Base-by-base conservation (phyloP, 2,113 vertebrate genomes). In the Otis tarda region DNA sequence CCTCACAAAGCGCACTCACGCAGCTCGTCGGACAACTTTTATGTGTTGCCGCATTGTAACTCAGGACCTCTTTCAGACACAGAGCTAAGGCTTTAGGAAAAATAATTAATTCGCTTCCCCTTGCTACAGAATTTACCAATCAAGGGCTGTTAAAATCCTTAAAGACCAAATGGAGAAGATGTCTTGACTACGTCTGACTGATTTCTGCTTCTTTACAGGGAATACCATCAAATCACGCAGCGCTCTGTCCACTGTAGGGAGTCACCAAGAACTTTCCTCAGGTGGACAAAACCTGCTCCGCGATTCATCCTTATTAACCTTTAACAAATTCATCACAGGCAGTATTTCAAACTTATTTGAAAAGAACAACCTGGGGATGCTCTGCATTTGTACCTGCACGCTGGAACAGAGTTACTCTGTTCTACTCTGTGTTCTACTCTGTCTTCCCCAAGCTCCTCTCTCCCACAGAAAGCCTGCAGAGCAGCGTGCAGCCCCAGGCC, bases 1-100 rank as follows among this genome's bases (percentile, higher is more conserved):
- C 96, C 95, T 83, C 87, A 83, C 75, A 55, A 60, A 78, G 55
- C 17, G 95, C 89, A 87, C 92, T 53, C 90, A 89, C 28, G 20
- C 90, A 93, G 93, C 92, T 94, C 92, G 39, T 33, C 76, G 28
- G 86, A 83, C 95, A 87, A 53, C 69, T 60, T 19, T 12, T 75
- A 27, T 12, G 33, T 1, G 13, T 27, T 56, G 80, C 68, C 28
- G 5, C 59, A 4, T 23, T 41, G 5, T 11, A 63, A 45, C 41
- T 70, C 56, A 19, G 85, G 23, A 18, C 43, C 73, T 86, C 83
- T 49, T 14, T 14, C 24, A 79, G 77, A 21, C 4, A 60, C 11
- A 10, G 71, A 50, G 59, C 83, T 84, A 68, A 68, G 14, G 50
- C 65, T 74, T 68, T 60, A 14, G 78, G 76, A 53, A 67, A 56